Base-by-base conservation (phyloP, 1,140 invertebrate genomes). In the Sycophaga agraensis region DNA sequence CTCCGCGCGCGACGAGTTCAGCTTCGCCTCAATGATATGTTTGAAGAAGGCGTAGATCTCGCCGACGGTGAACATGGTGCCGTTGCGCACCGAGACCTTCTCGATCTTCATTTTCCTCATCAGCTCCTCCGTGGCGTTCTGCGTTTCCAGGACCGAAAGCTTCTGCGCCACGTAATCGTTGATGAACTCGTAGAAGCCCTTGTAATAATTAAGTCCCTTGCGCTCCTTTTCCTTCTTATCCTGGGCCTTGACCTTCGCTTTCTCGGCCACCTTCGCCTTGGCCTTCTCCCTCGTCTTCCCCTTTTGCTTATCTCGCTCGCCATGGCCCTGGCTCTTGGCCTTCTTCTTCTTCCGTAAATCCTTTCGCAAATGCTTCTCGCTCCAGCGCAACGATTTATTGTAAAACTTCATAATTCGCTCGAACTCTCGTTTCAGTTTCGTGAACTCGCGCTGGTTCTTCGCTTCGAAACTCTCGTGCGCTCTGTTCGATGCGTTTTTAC, bases 11-110 rank as follows among this genome's bases (percentile, higher is more conserved):
- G 70, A 72, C 26, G 67, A 61, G 51, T 79, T 80, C 58, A 80
- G 63, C 68, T 73, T 77, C 58, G 73, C 71, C 40, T 80, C 78
- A 70, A 80, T 81, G 79, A 81, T 81, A 81, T 81, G 79, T 80
- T 78, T 80, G 69, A 80, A 77, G 66, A 80, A 79, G 39, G 78
- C 73, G 68, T 82, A 82, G 66, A 80, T 77, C 55, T 82, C 75
- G 43, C 73, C 73, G 0, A 78, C 66, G 4, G 74, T 75, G 55
- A 80, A 78, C 22, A 67, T 74, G 14, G 77, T 80, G 11, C 77
- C 76, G 39, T 81, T 82, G 11, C 68, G 69, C 19, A 75, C 70
- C 5, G 73, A 70, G 14, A 75, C 71, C 49, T 78, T 78, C 39
- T 80, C 75, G 19, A 79, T 71, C 37, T 79, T 79, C 70, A 80